These are phyloP conservation scores for Manis crassicaudata DNA, from an alignment of 2,797 vertebrate species.

Conservation along the genomic window DNA sequence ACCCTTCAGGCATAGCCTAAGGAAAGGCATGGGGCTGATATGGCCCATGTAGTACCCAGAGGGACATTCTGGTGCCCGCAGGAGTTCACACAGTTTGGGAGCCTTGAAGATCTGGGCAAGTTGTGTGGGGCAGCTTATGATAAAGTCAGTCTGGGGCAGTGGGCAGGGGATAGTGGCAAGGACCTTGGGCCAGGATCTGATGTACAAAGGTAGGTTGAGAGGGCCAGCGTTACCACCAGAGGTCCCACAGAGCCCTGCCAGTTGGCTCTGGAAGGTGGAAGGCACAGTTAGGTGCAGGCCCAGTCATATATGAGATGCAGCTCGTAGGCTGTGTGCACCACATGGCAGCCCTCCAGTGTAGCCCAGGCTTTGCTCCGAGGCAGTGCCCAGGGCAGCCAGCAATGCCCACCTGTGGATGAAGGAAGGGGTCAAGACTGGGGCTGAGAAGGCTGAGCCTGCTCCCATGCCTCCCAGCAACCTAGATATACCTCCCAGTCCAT, in stretches of 20 bases:
- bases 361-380: constrained; percentile 79
- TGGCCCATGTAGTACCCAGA: constrained; percentile 83
- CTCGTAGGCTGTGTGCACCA: constrained; percentile 83
- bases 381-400: constrained; percentile 82
- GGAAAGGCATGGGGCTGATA: constrained; percentile 80
- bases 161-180: constrained; percentile 72
- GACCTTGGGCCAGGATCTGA: constrained; percentile 35
- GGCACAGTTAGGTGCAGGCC: constrained; percentile 83
- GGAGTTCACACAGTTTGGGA: constrained; percentile 82
- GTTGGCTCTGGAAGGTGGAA: constrained; percentile 81
- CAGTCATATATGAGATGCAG: constrained; percentile 86
- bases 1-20: constrained; percentile 85
- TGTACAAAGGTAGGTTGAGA: constrained; percentile 84
- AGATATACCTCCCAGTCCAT: not conserved
- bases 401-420: constrained; percentile 81
- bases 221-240: constrained; percentile 80
- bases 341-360: constrained; percentile 78
- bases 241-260: constrained; percentile 88
- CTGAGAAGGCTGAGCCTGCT: not conserved
- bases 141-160: constrained; percentile 76
- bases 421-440: not conserved
- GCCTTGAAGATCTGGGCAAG: constrained; percentile 79
- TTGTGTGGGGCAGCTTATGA: constrained; percentile 75
- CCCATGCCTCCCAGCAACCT: not conserved
- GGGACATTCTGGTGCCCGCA: constrained; percentile 81